Conservation (phyloP, 2,797 vertebrate species). For the Emys orbicularis region DNA sequence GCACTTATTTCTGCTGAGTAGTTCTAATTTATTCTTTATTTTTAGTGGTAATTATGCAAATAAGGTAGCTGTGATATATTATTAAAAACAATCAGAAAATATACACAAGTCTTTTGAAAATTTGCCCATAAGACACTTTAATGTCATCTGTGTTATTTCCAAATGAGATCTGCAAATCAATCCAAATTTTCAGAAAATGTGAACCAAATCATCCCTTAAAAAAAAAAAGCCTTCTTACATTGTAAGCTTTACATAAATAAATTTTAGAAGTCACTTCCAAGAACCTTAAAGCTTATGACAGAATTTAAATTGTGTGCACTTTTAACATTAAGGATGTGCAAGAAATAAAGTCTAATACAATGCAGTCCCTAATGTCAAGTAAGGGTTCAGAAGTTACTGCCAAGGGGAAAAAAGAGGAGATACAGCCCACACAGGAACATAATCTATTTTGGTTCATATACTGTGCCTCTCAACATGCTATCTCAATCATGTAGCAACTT, state of each 20-base stretch:
- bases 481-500: not conserved
- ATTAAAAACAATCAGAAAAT: not conserved
- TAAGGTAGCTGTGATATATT: not conserved
- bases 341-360: accelerated
- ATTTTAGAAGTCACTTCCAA: constrained; percentile 33
- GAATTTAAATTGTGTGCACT: not conserved
- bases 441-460: not conserved
- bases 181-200: not conserved
- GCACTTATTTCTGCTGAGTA: not conserved
- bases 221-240: not conserved
- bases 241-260: not conserved
- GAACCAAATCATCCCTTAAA: not conserved
- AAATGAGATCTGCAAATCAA: not conserved
- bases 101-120: not conserved
- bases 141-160: not conserved
- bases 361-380: not conserved
- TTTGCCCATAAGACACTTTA: not conserved
- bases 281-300: not conserved
- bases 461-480: not conserved
- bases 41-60: constrained; percentile 2
- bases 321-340: constrained; percentile 14
- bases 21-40: not conserved
- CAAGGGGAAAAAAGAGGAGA: not conserved
- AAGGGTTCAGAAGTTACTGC: not conserved
- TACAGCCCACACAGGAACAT: not conserved